Base-by-base conservation (phyloP, 2,113 vertebrate genomes). In the Mohoua ochrocephala region DNA sequence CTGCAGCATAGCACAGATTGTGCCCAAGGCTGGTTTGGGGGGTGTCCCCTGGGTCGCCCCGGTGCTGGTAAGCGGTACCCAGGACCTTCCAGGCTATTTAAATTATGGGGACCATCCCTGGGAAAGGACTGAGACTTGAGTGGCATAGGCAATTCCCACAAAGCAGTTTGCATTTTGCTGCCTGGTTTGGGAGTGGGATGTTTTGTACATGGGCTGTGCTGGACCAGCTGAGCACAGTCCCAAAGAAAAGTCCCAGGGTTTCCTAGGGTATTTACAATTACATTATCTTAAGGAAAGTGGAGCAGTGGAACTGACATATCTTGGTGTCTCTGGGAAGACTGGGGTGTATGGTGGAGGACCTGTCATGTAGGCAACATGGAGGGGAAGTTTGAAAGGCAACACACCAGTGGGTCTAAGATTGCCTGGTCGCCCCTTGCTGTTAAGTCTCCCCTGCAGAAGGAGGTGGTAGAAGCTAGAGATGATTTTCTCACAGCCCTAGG, bases 1-100 rank as follows among this genome's bases (percentile, higher is more conserved):
- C 23, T 53, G 54, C 22, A 41, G 49, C 8, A 1, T 1, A n/a
- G 33, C 16, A 17, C 6, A 0, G 42, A 4, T 67, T 28, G 26
- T 37, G 56, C 16, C 54, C 35, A 8, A 8, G 45, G 26, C 3
- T 54, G 47, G 20, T 75, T 80, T 22, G 31, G 22, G 41, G 8
- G 2, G 0, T 47, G 24, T 64, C n/a, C 39, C 37, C n/a, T 23
- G 50, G 28, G 5, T 57, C 60, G 30, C 35, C 15, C 6, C 0
- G 0, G 11, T 47, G 56, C 42, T 39, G n/a, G 8, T 49, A 31
- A 57, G 21, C 41, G 27, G 26, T 7, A 17, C 19, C 26, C 35
- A 37, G 37, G 15, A 39, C 18, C 21, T 81, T 60, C 21, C 6
- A 12, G 28, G 37, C 15, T 61, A 2, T 76, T 76, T 35, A 35